A percentile compares a stretch with the other conserved stretches of the same genome.
These are phyloP conservation scores for Ammospiza maritima DNA, from an alignment of 2,797 vertebrate species.

Conservation along the genomic window DNA sequence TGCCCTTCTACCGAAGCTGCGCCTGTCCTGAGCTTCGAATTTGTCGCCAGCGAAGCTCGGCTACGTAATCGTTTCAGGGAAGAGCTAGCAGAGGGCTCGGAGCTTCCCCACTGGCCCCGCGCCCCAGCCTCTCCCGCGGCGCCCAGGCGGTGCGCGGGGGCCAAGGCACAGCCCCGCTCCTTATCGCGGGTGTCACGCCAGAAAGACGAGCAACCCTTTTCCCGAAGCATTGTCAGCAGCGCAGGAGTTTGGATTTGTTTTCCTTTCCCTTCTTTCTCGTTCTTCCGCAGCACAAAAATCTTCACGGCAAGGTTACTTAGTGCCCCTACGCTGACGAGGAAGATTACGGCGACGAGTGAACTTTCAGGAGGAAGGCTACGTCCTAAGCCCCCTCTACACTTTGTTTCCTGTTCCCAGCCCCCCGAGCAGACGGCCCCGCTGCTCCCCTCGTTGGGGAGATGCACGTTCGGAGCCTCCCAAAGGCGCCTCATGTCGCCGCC, in stretches of 20 bases:
- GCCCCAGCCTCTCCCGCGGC: not conserved
- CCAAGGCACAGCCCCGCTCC: not conserved
- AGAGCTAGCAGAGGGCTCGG: not conserved
- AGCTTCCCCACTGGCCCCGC: not conserved
- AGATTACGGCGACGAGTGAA: not conserved
- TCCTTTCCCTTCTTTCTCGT: not conserved
- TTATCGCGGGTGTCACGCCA: not conserved
- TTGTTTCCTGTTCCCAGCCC: not conserved
- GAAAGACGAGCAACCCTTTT: not conserved
- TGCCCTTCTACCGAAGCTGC: not conserved
- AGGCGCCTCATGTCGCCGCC: not conserved
- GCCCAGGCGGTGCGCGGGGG: not conserved
- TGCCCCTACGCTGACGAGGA: not conserved
- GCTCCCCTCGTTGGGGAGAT: not conserved
- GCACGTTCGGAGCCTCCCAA: too few relatives aligned
- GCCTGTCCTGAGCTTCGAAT: not conserved
- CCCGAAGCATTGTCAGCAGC: not conserved
- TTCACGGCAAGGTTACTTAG: not conserved
- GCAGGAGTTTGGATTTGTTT: not conserved
- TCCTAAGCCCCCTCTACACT: too few relatives aligned
- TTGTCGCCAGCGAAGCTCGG: not conserved
- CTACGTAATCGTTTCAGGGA: conserved; percentile 44
- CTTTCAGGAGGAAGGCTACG: not conserved
- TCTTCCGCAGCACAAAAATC: not conserved
- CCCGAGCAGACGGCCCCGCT: not conserved